These are phyloP conservation scores for Orius insidiosus DNA, from an alignment of 1,140 invertebrate species.

Conservation along the genomic window DNA sequence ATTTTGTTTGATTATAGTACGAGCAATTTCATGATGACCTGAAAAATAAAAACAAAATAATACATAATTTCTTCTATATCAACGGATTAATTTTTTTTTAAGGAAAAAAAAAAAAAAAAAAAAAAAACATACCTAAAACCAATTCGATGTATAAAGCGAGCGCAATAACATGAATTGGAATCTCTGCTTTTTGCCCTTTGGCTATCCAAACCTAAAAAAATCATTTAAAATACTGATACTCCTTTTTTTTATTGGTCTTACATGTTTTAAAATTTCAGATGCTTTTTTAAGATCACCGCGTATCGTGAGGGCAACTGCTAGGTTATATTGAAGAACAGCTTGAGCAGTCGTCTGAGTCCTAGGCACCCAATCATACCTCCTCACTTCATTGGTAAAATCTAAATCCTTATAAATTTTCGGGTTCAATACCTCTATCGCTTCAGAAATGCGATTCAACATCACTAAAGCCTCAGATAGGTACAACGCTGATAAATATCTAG, in stretches of 20 bases:
- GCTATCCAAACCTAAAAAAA: slow-evolving; percentile 33
- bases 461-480: slow-evolving; percentile 83
- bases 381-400: slow-evolving; percentile 19
- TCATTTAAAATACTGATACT: slow-evolving; percentile 12
- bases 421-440: slow-evolving; percentile 72
- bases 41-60: no score
- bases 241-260: no score
- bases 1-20: slow-evolving; percentile 35
- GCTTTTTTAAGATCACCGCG: slow-evolving; percentile 61
- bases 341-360: slow-evolving; percentile 42
- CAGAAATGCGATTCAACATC: slow-evolving; percentile 58
- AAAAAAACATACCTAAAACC: slow-evolving; percentile 44
- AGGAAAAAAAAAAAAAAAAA: no score
- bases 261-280: slow-evolving; percentile 43
- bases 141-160: slow-evolving; percentile 55
- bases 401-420: slow-evolving; percentile 52
- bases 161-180: slow-evolving; percentile 54
- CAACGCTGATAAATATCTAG: slow-evolving; percentile 66
- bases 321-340: slow-evolving; percentile 58
- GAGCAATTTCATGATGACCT: slow-evolving; percentile 33
- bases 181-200: slow-evolving; percentile 34
- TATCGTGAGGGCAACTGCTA: slow-evolving; percentile 57
- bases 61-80: no score
- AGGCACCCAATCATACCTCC: slow-evolving; percentile 43
- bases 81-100: no score